Evolutionary conservation across 2,888 invertebrate species (phyloP).

Genomic region (Steinernema scapterisci): DNA sequence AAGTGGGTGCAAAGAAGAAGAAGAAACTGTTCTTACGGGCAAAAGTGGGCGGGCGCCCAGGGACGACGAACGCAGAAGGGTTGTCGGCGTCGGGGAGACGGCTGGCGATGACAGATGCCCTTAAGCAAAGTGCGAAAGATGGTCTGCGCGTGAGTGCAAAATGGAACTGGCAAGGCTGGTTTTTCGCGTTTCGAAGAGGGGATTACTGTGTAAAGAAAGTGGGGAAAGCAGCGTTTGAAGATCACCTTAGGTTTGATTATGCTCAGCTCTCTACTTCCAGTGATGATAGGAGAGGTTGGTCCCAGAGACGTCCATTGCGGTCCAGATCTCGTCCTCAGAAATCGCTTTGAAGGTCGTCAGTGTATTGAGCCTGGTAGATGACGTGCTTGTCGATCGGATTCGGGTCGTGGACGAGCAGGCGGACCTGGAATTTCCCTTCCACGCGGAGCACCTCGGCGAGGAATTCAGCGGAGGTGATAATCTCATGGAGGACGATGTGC

Average conservation of each 20-base stretch:
- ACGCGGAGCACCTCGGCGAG: slow-evolving; percentile 54
- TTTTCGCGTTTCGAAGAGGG: too few relatives aligned
- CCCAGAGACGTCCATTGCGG: not conserved
- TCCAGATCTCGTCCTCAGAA: not conserved
- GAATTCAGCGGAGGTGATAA: slow-evolving; percentile 55
- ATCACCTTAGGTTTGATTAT: too few relatives aligned
- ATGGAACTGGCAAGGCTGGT: too few relatives aligned
- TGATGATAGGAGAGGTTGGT: too few relatives aligned
- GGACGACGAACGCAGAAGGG: slow-evolving; percentile 23
- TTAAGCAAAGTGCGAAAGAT: not conserved
- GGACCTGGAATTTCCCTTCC: slow-evolving; percentile 33
- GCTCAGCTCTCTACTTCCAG: too few relatives aligned
- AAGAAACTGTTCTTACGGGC: not conserved
- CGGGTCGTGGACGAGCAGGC: slow-evolving; percentile 54
- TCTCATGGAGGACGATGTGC: slow-evolving; percentile 46
- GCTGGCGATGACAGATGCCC: slow-evolving; percentile 16
- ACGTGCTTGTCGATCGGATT: slow-evolving; percentile 53
- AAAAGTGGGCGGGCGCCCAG: slow-evolving; percentile 7
- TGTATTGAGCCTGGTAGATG: slow-evolving; percentile 42
- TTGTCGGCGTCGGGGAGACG: not conserved
- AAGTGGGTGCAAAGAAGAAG: too few relatives aligned
- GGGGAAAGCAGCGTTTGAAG: too few relatives aligned
- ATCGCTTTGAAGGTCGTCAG: not conserved
- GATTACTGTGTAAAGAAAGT: too few relatives aligned
- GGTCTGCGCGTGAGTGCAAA: not conserved